Evolutionary conservation across 2,797 vertebrate genomes (phyloP).

Genomic region (Spheniscus humboldti): DNA sequence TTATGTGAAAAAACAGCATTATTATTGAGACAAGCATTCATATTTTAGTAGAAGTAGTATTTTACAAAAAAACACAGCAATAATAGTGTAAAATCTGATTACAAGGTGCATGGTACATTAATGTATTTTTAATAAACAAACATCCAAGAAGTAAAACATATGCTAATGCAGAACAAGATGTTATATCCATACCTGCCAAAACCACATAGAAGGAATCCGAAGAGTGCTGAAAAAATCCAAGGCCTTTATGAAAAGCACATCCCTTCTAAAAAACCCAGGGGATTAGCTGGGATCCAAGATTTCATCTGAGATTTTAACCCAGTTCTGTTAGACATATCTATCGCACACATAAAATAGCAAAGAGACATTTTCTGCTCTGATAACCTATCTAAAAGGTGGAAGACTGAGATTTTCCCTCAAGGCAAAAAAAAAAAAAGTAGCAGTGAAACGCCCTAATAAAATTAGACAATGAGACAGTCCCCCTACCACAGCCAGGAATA

Average conservation of each 20-base stretch:
- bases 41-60: not conserved
- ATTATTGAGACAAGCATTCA: not conserved
- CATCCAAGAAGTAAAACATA: not conserved
- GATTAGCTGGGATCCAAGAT: not conserved
- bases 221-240: not conserved
- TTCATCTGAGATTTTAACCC: not conserved
- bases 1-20: not conserved
- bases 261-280: not conserved
- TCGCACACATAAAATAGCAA: not conserved
- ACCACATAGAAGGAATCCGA: not conserved
- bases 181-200: not conserved
- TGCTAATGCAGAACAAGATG: not conserved
- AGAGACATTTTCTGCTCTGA: not conserved
- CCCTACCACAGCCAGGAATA: not conserved
- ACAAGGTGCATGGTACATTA: slow-evolving; percentile 12
- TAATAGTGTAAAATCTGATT: slow-evolving; percentile 9
- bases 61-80: not conserved
- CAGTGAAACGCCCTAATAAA: not conserved
- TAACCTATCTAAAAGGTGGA: not conserved
- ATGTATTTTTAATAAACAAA: slow-evolving; percentile 7
- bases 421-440: not conserved
- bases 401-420: not conserved
- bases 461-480: not conserved
- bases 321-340: not conserved
- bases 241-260: not conserved